phyloP scores from a whole-genome alignment of 1,140 invertebrate species.

The Yoshiicerus persimilis region DNA sequence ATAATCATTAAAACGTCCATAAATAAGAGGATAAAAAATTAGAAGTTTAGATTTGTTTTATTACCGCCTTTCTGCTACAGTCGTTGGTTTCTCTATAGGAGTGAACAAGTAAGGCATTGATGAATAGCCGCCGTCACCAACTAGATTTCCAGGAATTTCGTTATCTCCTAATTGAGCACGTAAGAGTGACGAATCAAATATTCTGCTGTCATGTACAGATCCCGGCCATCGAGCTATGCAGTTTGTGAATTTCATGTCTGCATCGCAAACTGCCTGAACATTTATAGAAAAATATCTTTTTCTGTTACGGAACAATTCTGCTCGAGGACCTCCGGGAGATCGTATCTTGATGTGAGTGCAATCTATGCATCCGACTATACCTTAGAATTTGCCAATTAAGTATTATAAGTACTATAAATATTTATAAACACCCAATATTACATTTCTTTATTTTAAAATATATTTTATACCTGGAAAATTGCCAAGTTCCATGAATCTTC shows the following conservation, averaged over 20 bases:
- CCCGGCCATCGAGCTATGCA: conserved; percentile 46
- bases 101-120: conserved; percentile 40
- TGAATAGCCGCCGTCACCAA: conserved; percentile 34
- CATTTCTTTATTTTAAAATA: too few species aligned
- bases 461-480: background rate
- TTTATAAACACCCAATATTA: too few species aligned
- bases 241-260: conserved; percentile 39
- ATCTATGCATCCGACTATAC: conserved; percentile 43
- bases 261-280: conserved; percentile 48
- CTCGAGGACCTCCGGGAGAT: conserved; percentile 46
- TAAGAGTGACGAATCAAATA: background rate
- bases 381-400: too few species aligned
- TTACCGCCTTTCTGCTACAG: background rate
- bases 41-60: background rate
- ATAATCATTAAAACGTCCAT: conserved; percentile 43
- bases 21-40: background rate
- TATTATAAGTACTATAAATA: background rate
- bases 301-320: conserved; percentile 50
- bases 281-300: conserved; percentile 47
- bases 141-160: background rate
- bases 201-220: conserved; percentile 46
- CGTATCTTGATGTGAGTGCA: conserved; percentile 50
- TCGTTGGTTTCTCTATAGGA: conserved; percentile 33
- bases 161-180: background rate
- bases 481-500: background rate